Conservation (phyloP, 2,888 invertebrate genomes). For the Microdon myrmicae region DNA sequence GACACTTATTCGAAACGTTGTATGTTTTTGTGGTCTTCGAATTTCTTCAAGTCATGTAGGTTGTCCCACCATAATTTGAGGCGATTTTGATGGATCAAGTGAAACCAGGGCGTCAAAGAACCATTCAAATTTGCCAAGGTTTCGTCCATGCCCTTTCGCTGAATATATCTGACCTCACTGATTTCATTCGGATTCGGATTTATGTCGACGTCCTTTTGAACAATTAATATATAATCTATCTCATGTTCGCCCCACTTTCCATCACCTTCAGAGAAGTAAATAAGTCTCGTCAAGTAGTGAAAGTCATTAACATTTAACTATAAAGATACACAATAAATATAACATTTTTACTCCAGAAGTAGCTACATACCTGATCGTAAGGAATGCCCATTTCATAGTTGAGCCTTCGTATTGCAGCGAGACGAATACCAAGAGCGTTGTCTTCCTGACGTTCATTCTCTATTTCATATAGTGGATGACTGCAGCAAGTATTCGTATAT, state of each 20-base stretch:
- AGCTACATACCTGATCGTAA: conserved; percentile 56
- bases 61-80: conserved; percentile 94
- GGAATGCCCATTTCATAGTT: conserved; percentile 92
- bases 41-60: conserved; percentile 77
- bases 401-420: conserved; percentile 88
- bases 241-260: conserved; percentile 96
- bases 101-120: conserved; percentile 94
- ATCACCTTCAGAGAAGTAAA: conserved; percentile 84
- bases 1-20: too few relatives aligned
- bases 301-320: conserved; percentile 77
- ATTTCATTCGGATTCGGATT: conserved; percentile 92
- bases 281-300: conserved; percentile 86
- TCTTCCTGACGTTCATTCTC: conserved; percentile 77
- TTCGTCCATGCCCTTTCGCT: conserved; percentile 74
- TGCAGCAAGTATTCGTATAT: conserved; percentile 97
- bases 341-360: too few relatives aligned
- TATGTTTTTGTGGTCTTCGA: conserved; percentile 79
- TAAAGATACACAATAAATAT: conserved; percentile 5
- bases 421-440: conserved; percentile 77
- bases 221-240: conserved; percentile 93
- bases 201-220: conserved; percentile 81
- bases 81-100: conserved; percentile 82
- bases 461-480: conserved; percentile 88
- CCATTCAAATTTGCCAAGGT: conserved; percentile 68
- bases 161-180: conserved; percentile 80